Conservation (phyloP, 2,797 vertebrate genomes). For the Gephyroberyx darwinii region DNA sequence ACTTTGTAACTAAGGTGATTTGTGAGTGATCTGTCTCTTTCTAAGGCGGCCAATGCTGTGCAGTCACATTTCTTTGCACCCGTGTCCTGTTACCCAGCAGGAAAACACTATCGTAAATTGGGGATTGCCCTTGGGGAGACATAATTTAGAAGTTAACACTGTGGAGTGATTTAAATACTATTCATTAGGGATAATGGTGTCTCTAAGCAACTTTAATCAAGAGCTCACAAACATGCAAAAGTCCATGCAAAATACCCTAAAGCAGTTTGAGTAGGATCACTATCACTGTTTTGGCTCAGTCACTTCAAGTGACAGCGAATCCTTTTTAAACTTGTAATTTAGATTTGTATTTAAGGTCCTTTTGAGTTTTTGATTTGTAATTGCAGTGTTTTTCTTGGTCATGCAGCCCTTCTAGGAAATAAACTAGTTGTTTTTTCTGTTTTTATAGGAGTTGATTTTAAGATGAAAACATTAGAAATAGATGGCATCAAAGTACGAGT, state of each 20-base stretch:
- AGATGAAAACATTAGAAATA: constrained; percentile 97
- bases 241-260: neutral
- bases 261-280: neutral
- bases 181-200: constrained; percentile 17
- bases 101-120: neutral
- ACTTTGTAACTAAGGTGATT: neutral
- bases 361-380: neutral
- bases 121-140: constrained; percentile 12
- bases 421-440: neutral
- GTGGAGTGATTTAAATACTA: neutral
- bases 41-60: neutral
- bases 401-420: neutral
- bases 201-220: constrained; percentile 13
- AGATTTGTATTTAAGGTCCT: too few species aligned
- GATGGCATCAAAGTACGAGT: constrained; percentile 92
- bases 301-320: neutral
- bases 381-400: neutral
- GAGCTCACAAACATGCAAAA: neutral
- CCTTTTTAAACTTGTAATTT: neutral
- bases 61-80: constrained; percentile 18
- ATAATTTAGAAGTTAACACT: constrained; percentile 36
- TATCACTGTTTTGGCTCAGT: constrained; percentile 1
- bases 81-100: constrained; percentile 14
- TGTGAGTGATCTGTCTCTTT: neutral
- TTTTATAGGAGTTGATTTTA: constrained; percentile 92